phyloP scores from a whole-genome alignment of 2,888 invertebrate species.

The Dorcus parallelipipedus region DNA sequence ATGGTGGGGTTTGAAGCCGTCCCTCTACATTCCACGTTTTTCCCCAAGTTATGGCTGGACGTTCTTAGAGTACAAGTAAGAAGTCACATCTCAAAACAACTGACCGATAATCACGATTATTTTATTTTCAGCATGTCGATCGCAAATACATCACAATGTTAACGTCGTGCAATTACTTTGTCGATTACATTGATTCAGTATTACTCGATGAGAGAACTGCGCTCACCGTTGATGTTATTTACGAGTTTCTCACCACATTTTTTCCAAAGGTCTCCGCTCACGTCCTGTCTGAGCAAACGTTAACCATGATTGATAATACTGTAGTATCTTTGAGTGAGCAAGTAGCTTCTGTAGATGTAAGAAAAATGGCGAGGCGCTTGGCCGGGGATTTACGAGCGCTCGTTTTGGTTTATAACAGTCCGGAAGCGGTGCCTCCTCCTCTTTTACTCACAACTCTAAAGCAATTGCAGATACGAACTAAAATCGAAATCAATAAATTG shows the following conservation, averaged over 20 bases:
- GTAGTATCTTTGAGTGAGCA: conserved; percentile 58
- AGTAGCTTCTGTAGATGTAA: conserved; percentile 53
- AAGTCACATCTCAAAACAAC: neutral
- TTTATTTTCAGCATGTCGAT: conserved; percentile 63
- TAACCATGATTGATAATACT: conserved; percentile 59
- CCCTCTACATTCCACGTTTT: conserved; percentile 81
- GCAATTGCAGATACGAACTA: conserved; percentile 39
- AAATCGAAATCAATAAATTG: conserved; percentile 37
- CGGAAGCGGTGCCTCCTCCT: conserved; percentile 43
- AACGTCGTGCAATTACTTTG: conserved; percentile 76
- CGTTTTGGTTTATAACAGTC: conserved; percentile 55
- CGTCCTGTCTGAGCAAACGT: conserved; percentile 59
- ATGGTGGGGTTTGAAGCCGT: conserved; percentile 90
- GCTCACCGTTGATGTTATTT: conserved; percentile 78
- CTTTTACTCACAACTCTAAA: conserved; percentile 40
- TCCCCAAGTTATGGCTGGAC: conserved; percentile 90
- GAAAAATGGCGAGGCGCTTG: conserved; percentile 51
- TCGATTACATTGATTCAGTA: conserved; percentile 89
- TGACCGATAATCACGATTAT: neutral
- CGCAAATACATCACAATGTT: conserved; percentile 79
- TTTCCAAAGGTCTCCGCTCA: conserved; percentile 76
- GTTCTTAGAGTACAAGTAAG: conserved; percentile 68
- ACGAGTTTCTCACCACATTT: conserved; percentile 83
- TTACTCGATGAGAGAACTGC: conserved; percentile 83
- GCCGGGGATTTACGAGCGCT: conserved; percentile 58